Evolutionary conservation across 2,113 vertebrate genomes (phyloP), one percentile per base, ranked within the genome.

Genomic region (Cynopterus brachyotis): DNA sequence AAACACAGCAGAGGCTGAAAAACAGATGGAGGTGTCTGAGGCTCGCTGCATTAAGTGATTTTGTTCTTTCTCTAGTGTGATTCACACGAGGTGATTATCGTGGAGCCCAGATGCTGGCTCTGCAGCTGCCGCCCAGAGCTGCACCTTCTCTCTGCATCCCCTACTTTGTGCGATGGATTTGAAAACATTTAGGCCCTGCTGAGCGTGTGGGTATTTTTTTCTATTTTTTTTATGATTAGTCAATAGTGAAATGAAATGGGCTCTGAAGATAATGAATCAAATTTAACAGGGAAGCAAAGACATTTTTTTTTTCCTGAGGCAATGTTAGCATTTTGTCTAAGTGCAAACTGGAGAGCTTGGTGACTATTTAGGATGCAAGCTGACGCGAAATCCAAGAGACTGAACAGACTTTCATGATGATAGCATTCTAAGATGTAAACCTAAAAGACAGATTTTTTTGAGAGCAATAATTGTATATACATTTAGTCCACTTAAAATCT

Each of bases 211-310:
- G 37, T 32, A 55, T n/a, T 93, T 30, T 91, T 95, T 75, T 47
- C 17, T n/a, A n/a, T n/a, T 91, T 90, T 95, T 90, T 96, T 30
- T 92, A 75, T 75, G 80, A 93, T 97, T 97, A 59, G 60, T 96
- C 60, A 97, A 10, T 91, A 59, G 37, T 89, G 89, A 96, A 75
- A 78, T 87, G 84, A 97, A 97, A 85, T 81, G 94, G 42, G 55
- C 57, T 86, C 45, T 96, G 55, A 88, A 96, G 55, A 85, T 78
- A 96, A 86, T 95, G 75, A 96, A 96, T 96, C 83, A 97, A 84
- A 88, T 90, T 94, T 96, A 92, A 94, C 70, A 81, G 81, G 60
- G 67, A 94, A 75, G 57, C 26, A 95, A 87, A 82, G 26, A 94
- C 22, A 73, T 9, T 76, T 79, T 78, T 22, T 83, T 62, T 32